Evolutionary conservation across 2,113 vertebrate genomes (phyloP).

Genomic region (Sterrhoptilus dennistouni): DNA sequence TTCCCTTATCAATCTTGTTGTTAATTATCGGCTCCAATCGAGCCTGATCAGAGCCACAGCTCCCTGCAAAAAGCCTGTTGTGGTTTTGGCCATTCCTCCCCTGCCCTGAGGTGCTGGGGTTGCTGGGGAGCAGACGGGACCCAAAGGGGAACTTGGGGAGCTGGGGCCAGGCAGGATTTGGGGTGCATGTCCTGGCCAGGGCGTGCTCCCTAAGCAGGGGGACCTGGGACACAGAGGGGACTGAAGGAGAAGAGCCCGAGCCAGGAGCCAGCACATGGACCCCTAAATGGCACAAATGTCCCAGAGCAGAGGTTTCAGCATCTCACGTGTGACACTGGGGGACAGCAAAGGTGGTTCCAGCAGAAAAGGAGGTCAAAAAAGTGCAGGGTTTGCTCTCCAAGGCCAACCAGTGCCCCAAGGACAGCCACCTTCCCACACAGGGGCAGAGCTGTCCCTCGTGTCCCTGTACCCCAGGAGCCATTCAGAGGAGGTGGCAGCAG

Average conservation of each 20-base stretch:
- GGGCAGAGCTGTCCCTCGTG: neutral
- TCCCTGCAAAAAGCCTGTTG: neutral
- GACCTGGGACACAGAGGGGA: accelerated
- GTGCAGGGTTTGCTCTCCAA: accelerated
- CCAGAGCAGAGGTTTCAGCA: neutral
- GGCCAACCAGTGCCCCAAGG: neutral
- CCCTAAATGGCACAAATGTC: neutral
- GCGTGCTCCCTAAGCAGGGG: neutral
- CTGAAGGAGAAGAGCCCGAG: neutral
- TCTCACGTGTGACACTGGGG: neutral
- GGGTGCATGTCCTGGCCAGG: accelerated
- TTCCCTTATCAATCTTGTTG: neutral
- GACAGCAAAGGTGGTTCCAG: accelerated
- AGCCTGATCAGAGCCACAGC: neutral
- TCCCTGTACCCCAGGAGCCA: neutral
- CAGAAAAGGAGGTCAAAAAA: neutral
- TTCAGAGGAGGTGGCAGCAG: neutral
- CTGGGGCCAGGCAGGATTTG: accelerated
- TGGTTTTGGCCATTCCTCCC: neutral
- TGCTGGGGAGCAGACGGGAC: neutral
- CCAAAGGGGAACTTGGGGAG: neutral
- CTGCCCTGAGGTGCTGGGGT: neutral
- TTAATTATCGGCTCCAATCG: neutral
- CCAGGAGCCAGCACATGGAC: neutral
- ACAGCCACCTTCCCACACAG: accelerated